These are phyloP conservation scores for Muricea muricata DNA, from an alignment of 92 coral and sea anemone genomes.

Conservation along the genomic window DNA sequence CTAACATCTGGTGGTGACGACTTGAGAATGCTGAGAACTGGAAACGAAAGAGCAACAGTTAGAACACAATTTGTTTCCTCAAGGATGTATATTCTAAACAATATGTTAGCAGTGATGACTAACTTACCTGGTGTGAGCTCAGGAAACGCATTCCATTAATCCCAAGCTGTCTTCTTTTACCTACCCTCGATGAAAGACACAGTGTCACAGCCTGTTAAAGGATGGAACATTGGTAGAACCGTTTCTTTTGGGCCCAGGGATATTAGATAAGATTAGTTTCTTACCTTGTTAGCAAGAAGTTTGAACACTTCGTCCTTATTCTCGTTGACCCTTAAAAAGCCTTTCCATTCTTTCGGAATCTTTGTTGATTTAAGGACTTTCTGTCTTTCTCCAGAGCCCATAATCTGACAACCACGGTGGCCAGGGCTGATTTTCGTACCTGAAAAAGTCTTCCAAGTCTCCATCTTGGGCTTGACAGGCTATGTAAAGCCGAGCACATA, in stretches of 20 bases:
- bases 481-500: conserved; percentile 63
- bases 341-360: conserved; percentile 71
- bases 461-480: conserved; percentile 68
- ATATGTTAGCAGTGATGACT: too few relatives aligned
- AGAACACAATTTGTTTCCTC: too few relatives aligned
- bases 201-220: conserved; percentile 74
- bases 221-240: conserved; percentile 68
- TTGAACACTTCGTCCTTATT: conserved; percentile 44
- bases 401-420: conserved; percentile 67
- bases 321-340: conserved; percentile 67
- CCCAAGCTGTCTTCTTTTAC: conserved; percentile 73
- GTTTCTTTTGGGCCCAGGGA: conserved; percentile 63
- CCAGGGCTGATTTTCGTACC: conserved; percentile 64
- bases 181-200: conserved; percentile 61
- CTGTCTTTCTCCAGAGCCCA: conserved; percentile 71
- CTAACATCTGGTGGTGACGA: too few relatives aligned
- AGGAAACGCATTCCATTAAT: too few relatives aligned
- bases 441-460: conserved; percentile 63
- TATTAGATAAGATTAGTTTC: neutral
- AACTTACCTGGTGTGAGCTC: too few relatives aligned
- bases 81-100: too few relatives aligned
- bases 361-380: conserved; percentile 64
- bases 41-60: too few relatives aligned
- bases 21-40: too few relatives aligned
- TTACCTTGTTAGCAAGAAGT: neutral